Conservation (phyloP, 2,888 invertebrate genomes). For the Coelinius sp. region DNA sequence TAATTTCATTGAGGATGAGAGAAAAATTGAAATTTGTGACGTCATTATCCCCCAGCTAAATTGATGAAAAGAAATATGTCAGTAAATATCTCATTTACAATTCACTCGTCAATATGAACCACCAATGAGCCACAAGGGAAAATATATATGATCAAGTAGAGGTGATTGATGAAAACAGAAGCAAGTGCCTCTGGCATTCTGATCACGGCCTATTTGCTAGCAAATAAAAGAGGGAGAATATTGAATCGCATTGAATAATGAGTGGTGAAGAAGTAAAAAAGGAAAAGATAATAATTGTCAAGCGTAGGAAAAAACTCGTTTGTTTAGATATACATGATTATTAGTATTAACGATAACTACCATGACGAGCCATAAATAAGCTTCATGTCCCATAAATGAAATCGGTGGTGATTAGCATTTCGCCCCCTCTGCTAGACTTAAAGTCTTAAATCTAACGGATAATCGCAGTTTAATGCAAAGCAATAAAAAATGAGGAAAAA, state of each 20-base stretch:
- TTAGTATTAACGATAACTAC: conserved; percentile 39
- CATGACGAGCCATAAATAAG: conserved; percentile 48
- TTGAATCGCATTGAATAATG: conserved; percentile 20
- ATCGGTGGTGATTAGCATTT: conserved; percentile 33
- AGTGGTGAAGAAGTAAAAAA: conserved; percentile 13
- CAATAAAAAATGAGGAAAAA: too few species aligned
- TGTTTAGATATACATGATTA: conserved; percentile 49
- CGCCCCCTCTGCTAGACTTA: background rate
- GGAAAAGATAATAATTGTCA: conserved; percentile 39
- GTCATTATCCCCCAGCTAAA: too few species aligned
- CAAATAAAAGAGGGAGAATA: background rate
- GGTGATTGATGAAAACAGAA: background rate
- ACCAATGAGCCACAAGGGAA: too few species aligned
- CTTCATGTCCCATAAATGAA: conserved; percentile 43
- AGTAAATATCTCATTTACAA: too few species aligned
- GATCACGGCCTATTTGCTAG: background rate
- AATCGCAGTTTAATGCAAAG: background rate
- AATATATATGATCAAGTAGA: too few species aligned
- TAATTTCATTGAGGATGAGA: too few species aligned
- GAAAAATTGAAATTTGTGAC: too few species aligned
- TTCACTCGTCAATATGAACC: too few species aligned
- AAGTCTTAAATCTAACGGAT: background rate
- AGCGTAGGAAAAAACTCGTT: conserved; percentile 14
- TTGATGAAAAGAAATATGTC: too few species aligned
- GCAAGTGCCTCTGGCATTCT: background rate